phyloP scores from a whole-genome alignment of 2,888 invertebrate species.

The Drosophila mercatorum region DNA sequence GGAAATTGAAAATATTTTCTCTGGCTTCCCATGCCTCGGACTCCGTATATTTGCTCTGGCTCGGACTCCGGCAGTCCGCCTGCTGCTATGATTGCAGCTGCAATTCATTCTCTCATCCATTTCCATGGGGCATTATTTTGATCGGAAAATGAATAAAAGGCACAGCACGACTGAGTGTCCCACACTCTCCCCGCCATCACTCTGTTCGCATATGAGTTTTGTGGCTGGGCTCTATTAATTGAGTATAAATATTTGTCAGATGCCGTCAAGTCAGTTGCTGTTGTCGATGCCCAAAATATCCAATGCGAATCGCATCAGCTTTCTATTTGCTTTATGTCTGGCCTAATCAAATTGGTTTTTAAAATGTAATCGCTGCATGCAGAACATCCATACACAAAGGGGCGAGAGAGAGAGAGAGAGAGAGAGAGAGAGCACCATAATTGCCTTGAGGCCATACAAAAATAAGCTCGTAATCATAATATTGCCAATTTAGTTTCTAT shows the following conservation, averaged over 20 bases:
- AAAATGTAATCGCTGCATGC: constrained; percentile 15
- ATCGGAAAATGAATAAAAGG: constrained; percentile 68
- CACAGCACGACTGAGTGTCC: constrained; percentile 17
- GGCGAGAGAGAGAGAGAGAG: too few species aligned
- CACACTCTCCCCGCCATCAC: background rate
- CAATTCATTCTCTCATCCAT: constrained; percentile 51
- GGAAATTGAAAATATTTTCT: constrained; percentile 77
- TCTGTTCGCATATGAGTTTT: constrained; percentile 25
- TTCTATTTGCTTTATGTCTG: constrained; percentile 7
- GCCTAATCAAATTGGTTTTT: constrained; percentile 22
- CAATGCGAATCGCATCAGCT: background rate
- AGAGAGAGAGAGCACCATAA: background rate
- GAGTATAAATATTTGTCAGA: constrained; percentile 71
- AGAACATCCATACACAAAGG: background rate
- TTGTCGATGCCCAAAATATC: constrained; percentile 6
- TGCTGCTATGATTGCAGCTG: constrained; percentile 56
- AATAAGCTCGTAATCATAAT: constrained; percentile 12
- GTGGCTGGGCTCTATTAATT: constrained; percentile 62
- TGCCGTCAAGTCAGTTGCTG: constrained; percentile 45
- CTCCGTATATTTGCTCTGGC: constrained; percentile 53
- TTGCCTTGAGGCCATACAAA: constrained; percentile 9
- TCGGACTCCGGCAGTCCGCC: constrained; percentile 14
- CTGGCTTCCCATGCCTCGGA: constrained; percentile 31
- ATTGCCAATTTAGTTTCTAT: constrained; percentile 15
- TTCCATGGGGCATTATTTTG: constrained; percentile 68